Evolutionary conservation across 2,888 invertebrate species (phyloP), one percentile per base, ranked within the genome.

Genomic region (Diaperis boleti): DNA sequence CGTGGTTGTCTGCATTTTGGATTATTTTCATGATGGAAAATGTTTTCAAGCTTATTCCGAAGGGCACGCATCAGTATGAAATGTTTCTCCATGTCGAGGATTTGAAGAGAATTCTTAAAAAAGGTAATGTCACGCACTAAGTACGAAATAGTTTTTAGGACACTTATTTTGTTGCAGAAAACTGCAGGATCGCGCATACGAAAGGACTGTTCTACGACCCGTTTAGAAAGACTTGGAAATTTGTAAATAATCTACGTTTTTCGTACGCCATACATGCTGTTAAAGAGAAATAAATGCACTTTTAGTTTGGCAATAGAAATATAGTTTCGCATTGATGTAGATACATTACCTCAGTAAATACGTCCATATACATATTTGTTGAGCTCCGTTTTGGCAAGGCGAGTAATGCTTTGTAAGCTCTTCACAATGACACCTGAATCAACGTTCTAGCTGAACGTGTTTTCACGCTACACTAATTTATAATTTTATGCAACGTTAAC

Each of bases 1-100:
- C 89, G 0, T 69, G 22, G 22, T 7, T 22, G 22, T 22, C 22
- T 6, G 4, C 5, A 7, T 22, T 22, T 7, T 7, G 7, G 4
- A 22, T 22, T 4, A 22, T 22, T 22, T 22, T 22, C 22, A 7
- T 22, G 22, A 6, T 22, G 0, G 98, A 99, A 83, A 86, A 92
- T 79, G 67, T 95, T 0, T 72, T 95, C 0, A 83, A 84, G 26
- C 49, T 90, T 0, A 78, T 95, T 8, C 96, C 98, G 0, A 82
- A 82, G 69, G 96, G 96, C 2, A 95, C 96, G 0, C 98, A 99
- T 79, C 88, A 95, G 61, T 96, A 92, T 88, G 87, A 94, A 6
- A 95, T 95, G 81, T 94, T 98, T 81, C 88, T 95, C 11, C 83
- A 88, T 0, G 95, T 96, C 0, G 83, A 87, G 47, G 92, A 95